Conservation (phyloP, 2,797 vertebrate genomes). For the Falco naumanni region DNA sequence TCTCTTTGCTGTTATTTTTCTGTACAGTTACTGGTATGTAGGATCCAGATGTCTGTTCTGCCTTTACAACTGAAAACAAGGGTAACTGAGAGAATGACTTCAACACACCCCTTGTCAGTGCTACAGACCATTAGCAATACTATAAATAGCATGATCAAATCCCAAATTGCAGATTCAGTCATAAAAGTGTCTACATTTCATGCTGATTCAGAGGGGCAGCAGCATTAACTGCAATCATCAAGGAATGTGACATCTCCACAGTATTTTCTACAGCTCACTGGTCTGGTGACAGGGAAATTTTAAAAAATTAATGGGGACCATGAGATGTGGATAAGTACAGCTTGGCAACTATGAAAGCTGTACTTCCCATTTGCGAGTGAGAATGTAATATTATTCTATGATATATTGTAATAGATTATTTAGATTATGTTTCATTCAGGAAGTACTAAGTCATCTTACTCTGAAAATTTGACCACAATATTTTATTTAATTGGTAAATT, state of each 20-base stretch:
- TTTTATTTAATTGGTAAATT: neutral
- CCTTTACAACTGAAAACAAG: neutral
- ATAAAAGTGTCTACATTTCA: constrained; percentile 45
- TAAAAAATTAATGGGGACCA: constrained; percentile 51
- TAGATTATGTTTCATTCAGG: neutral
- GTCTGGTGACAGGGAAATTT: constrained; percentile 22
- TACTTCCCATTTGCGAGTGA: neutral
- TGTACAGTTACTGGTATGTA: neutral
- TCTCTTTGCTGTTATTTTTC: constrained; percentile 5
- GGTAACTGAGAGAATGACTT: neutral
- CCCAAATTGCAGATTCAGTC: constrained; percentile 49
- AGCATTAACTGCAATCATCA: constrained; percentile 38
- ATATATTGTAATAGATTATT: neutral
- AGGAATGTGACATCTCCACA: constrained; percentile 29
- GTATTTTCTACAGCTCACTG: constrained; percentile 44
- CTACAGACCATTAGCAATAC: constrained; percentile 40
- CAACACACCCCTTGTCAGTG: constrained; percentile 9
- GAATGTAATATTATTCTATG: neutral
- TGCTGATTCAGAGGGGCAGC: constrained; percentile 35
- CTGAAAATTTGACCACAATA: neutral
- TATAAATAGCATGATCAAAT: constrained; percentile 55
- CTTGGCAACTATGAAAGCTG: neutral
- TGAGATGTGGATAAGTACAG: constrained; percentile 20
- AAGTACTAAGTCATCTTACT: neutral
- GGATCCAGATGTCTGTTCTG: constrained; percentile 4